These are phyloP conservation scores for Trissoscelio sp. DNA, from an alignment of 2,888 invertebrate species.

Conservation along the genomic window DNA sequence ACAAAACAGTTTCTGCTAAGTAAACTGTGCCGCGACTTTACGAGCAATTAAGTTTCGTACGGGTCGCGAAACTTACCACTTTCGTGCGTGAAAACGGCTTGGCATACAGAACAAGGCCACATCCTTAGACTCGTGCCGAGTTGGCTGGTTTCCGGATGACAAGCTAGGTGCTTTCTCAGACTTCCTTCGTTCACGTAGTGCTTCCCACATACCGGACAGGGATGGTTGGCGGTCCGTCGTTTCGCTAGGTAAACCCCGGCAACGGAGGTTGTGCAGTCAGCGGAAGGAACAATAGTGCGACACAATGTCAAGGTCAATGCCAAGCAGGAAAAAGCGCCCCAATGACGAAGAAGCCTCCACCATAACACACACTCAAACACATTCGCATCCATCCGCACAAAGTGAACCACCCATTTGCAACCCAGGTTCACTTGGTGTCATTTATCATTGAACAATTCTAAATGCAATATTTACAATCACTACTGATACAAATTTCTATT, in stretches of 20 bases:
- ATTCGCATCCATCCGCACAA: slow-evolving; percentile 51
- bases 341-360: slow-evolving; percentile 75
- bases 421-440: slow-evolving; percentile 24
- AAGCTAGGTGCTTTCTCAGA: slow-evolving; percentile 95
- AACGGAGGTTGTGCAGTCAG: slow-evolving; percentile 84
- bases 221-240: slow-evolving; percentile 96
- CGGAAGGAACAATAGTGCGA: slow-evolving; percentile 83
- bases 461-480: background rate
- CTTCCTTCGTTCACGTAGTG: slow-evolving; percentile 98
- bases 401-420: slow-evolving; percentile 43
- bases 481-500: no score
- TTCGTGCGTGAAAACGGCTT: slow-evolving; percentile 97
- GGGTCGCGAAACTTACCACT: slow-evolving; percentile 87
- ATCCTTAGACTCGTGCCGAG: slow-evolving; percentile 94
- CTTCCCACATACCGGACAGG: slow-evolving; percentile 97
- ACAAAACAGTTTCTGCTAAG: slow-evolving; percentile 45
- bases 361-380: slow-evolving; percentile 57
- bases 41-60: slow-evolving; percentile 30
- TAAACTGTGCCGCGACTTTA: slow-evolving; percentile 16
- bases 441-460: slow-evolving; percentile 24
- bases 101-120: slow-evolving; percentile 98
- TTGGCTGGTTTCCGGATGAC: slow-evolving; percentile 95
- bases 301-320: slow-evolving; percentile 84
- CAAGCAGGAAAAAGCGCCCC: slow-evolving; percentile 83
- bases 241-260: slow-evolving; percentile 91